phyloP scores from a whole-genome alignment of 2,113 vertebrate genomes.

The Brienomyrus longianalis region DNA sequence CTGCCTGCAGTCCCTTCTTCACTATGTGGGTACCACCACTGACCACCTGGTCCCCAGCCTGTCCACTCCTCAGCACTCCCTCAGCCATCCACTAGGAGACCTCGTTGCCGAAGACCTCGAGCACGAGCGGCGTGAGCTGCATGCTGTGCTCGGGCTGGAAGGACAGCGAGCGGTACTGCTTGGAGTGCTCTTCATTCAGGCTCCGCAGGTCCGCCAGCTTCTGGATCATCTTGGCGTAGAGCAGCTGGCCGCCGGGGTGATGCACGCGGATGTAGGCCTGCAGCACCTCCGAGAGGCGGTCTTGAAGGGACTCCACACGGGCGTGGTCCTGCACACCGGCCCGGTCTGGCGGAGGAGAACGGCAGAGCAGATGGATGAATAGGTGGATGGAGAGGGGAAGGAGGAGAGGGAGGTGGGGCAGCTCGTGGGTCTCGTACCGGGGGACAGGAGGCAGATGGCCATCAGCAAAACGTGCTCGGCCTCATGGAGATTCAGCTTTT shows the following conservation, averaged over 20 bases:
- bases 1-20: constrained; percentile 50
- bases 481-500: constrained; percentile 87
- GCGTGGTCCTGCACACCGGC: constrained; percentile 80
- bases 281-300: constrained; percentile 78
- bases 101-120: constrained; percentile 92
- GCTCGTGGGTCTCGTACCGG: constrained; percentile 63
- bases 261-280: constrained; percentile 87
- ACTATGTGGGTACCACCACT: constrained; percentile 29
- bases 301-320: constrained; percentile 82
- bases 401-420: background rate
- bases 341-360: constrained; percentile 64
- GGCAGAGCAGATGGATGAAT: background rate
- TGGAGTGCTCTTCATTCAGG: constrained; percentile 94
- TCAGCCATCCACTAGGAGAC: constrained; percentile 66
- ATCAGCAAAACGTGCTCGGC: constrained; percentile 94
- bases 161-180: constrained; percentile 88
- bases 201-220: constrained; percentile 91
- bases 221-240: constrained; percentile 98
- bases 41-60: background rate
- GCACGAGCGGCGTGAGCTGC: constrained; percentile 90
- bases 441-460: constrained; percentile 95
- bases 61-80: background rate
- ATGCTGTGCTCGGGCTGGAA: constrained; percentile 86
- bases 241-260: constrained; percentile 76
- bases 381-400: background rate